phyloP scores from a whole-genome alignment of 2,113 vertebrate species.

The Silurus asotus region DNA sequence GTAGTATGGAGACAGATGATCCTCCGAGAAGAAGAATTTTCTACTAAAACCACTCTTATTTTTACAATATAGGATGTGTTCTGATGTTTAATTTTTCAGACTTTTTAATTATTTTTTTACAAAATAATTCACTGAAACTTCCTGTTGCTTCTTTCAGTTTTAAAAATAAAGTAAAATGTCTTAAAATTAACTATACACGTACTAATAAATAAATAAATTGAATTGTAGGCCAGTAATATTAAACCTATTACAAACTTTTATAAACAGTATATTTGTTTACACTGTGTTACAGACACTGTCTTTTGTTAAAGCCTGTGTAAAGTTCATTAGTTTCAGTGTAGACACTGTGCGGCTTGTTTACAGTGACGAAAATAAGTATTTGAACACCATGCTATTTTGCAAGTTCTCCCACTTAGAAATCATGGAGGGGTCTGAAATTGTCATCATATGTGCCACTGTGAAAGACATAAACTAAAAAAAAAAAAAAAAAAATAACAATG shows the following conservation, averaged over 20 bases:
- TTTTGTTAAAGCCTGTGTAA: too few species aligned
- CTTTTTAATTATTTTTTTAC: conserved; percentile 27
- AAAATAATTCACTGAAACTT: neutral
- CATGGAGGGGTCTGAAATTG: too few species aligned
- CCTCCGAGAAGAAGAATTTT: conserved; percentile 21
- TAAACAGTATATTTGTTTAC: neutral
- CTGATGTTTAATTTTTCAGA: conserved; percentile 47
- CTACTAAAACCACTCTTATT: conserved; percentile 57
- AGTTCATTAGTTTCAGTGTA: too few species aligned
- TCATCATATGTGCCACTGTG: too few species aligned
- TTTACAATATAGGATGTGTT: conserved; percentile 39
- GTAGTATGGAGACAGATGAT: too few species aligned
- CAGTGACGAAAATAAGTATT: too few species aligned
- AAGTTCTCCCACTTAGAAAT: too few species aligned
- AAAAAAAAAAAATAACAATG: too few species aligned
- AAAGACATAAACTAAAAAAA: too few species aligned
- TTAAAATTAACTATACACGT: neutral
- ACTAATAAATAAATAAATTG: neutral
- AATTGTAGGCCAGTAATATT: neutral
- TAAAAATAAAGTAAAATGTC: neutral
- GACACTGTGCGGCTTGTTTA: too few species aligned
- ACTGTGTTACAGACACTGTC: too few species aligned
- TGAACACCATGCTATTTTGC: too few species aligned
- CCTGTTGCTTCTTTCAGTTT: neutral
- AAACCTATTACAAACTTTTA: neutral